Conservation (phyloP, 2,888 invertebrate species). For the Himalopsyche kuldschensis region DNA sequence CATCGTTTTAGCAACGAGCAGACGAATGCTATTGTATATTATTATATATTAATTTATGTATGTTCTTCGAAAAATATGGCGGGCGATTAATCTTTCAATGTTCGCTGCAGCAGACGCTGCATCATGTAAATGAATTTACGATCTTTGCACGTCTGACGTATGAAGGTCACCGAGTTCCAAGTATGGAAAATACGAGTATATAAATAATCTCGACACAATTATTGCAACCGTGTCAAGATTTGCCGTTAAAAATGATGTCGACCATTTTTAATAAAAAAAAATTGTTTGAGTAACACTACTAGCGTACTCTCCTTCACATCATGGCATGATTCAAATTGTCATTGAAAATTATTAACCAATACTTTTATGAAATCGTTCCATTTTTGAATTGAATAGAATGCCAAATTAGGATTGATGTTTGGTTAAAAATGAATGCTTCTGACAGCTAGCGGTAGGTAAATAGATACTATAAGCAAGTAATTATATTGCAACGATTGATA, state of each 20-base stretch:
- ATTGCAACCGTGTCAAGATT: neutral
- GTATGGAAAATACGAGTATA: neutral
- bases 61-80: no score
- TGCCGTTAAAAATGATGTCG: neutral
- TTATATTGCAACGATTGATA: neutral
- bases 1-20: no score
- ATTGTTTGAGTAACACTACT: neutral
- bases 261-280: neutral
- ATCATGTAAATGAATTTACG: neutral
- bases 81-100: no score
- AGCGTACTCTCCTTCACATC: neutral
- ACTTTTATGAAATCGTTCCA: neutral
- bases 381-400: neutral
- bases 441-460: neutral
- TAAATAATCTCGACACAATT: neutral
- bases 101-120: neutral
- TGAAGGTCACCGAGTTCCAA: neutral
- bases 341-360: neutral
- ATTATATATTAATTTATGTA: no score
- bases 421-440: neutral
- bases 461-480: neutral
- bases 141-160: neutral
- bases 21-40: no score
- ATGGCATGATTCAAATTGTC: neutral
- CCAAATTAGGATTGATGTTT: neutral